Evolutionary conservation across 2,888 invertebrate genomes (phyloP).

Genomic region (Himalopsyche japonica): DNA sequence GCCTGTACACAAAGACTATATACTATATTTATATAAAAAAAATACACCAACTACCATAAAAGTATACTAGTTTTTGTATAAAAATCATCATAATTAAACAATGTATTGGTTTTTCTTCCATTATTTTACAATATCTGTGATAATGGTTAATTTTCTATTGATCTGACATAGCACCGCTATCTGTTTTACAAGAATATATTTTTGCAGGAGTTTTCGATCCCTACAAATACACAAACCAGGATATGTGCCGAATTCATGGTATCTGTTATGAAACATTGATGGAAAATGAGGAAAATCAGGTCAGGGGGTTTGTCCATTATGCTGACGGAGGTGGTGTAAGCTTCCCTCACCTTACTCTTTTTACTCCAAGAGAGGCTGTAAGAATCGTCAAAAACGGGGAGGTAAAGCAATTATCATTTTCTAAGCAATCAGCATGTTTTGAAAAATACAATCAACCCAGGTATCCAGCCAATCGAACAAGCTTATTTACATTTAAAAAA

Average conservation of each 20-base stretch:
- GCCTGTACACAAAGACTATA: not conserved
- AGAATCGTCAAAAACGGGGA: slow-evolving; percentile 81
- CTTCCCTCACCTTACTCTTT: slow-evolving; percentile 74
- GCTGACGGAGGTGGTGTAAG: slow-evolving; percentile 76
- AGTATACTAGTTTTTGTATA: not conserved
- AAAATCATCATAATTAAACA: not conserved
- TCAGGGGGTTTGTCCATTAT: slow-evolving; percentile 77
- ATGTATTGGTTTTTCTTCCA: too few species aligned
- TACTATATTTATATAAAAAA: not conserved
- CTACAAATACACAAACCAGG: slow-evolving; percentile 73
- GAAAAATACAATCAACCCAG: too few species aligned
- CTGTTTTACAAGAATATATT: not conserved
- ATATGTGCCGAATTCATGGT: slow-evolving; percentile 78
- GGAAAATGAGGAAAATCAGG: slow-evolving; percentile 81
- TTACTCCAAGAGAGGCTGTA: slow-evolving; percentile 77
- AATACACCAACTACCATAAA: not conserved
- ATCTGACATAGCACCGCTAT: not conserved
- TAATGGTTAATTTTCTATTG: not conserved
- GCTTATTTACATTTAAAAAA: too few species aligned
- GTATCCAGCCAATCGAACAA: too few species aligned
- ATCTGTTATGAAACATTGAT: slow-evolving; percentile 77
- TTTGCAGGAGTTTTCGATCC: slow-evolving; percentile 75
- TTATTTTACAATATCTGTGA: too few species aligned
- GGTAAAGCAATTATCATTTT: slow-evolving; percentile 49
- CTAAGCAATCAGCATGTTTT: too few species aligned